These are phyloP conservation scores for Oryzias melastigma DNA, from an alignment of 2,113 vertebrate species.

Conservation along the genomic window DNA sequence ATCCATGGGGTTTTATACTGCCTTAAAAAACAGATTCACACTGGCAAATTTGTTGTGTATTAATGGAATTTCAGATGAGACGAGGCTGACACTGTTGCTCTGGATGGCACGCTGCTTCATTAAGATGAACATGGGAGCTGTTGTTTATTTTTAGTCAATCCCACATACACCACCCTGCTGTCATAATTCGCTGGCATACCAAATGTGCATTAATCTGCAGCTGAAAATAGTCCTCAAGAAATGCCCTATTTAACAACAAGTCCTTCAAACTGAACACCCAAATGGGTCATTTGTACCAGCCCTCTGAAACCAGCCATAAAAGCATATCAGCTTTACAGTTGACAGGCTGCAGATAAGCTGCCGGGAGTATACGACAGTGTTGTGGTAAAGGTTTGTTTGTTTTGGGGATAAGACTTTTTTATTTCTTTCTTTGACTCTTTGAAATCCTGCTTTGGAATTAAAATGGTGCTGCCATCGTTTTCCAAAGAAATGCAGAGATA, in stretches of 20 bases:
- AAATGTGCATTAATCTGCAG: constrained; percentile 30
- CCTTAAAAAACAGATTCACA: constrained; percentile 13
- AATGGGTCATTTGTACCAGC: constrained; percentile 17
- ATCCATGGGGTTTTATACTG: constrained; percentile 11
- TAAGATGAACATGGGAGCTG: constrained; percentile 25
- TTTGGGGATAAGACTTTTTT: neutral
- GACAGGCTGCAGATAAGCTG: constrained; percentile 1
- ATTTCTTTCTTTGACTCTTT: neutral
- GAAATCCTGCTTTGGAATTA: neutral
- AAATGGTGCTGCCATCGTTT: neutral
- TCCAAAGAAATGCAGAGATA: neutral
- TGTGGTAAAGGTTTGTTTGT: neutral
- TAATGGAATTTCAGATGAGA: constrained; percentile 14
- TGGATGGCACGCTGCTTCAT: constrained; percentile 33
- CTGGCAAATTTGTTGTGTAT: constrained; percentile 8
- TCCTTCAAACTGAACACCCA: constrained; percentile 22
- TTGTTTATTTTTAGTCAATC: constrained; percentile 42
- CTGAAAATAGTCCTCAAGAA: constrained; percentile 27
- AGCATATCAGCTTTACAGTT: neutral
- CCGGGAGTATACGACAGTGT: neutral
- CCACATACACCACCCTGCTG: constrained; percentile 35
- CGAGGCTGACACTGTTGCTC: constrained; percentile 23
- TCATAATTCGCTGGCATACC: constrained; percentile 21
- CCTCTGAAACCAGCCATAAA: constrained; percentile 5
- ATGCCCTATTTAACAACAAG: constrained; percentile 25